Evolutionary conservation across 2,888 invertebrate species (phyloP), one percentile per base, ranked within the genome.

Genomic region (Formica aserva): DNA sequence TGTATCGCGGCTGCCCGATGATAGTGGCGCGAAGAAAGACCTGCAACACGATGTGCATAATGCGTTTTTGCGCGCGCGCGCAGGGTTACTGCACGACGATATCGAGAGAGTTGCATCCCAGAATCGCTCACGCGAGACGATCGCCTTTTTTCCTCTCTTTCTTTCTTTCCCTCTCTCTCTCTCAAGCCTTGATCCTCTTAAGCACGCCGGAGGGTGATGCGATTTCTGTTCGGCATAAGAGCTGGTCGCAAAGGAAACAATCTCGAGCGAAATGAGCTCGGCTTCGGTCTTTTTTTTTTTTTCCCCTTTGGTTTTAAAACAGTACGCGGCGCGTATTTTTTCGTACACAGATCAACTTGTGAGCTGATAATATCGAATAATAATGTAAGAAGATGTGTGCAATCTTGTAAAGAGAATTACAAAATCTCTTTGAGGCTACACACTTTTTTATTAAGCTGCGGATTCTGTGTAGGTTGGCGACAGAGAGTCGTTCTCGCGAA

Each of bases 401-500:
- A 22, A n/a, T 55, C 22, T 67, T 67, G 13, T 26, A n/a, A 26
- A 26, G 18, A 15, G 29, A 13, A 9, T 22, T n/a, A 29, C 5
- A 18, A 38, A n/a, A 52, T 2, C n/a, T 8, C 45, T 52, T 65
- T 32, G 35, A 29, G 15, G 26, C 13, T 52, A 8, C n/a, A 15
- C 13, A 18, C 8, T 9, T 26, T 35, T 45, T 35, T 11, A 26
- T 22, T 22, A 15, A 26, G 9, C 29, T 13, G 26, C 2, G 41
- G 57, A 72, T 60, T 72, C 32, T 26, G 60, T 55, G 41, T 81
- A 57, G 81, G 82, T 81, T 71, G 71, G 77, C 83, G 85, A 85
- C 85, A 85, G 84, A 71, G 82, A 75, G 83, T 88, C 74, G 78
- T 84, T 87, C 83, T 78, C 80, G 78, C 82, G 67, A 75, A 45